Evolutionary conservation across 2,797 vertebrate species (phyloP).

Genomic region (Emys orbicularis): DNA sequence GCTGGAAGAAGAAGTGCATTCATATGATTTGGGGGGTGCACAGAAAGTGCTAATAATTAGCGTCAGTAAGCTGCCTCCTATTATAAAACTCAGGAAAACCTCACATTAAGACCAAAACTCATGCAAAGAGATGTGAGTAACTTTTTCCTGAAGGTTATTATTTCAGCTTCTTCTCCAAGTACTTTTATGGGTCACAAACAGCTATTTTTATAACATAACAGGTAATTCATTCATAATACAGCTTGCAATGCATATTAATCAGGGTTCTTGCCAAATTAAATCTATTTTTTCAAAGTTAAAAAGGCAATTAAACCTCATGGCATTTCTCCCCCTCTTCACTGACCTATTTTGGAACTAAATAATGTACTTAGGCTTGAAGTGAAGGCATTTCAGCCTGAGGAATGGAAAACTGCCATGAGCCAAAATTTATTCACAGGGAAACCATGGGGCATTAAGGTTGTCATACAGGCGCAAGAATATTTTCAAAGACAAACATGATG

Average conservation of each 20-base stretch:
- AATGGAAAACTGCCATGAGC: conserved; percentile 68
- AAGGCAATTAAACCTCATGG: conserved; percentile 71
- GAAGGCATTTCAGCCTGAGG: conserved; percentile 64
- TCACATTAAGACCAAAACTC: not conserved
- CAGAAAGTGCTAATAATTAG: not conserved
- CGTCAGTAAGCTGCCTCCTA: not conserved
- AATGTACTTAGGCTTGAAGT: conserved; percentile 60
- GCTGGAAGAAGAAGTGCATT: not conserved
- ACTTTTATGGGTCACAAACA: conserved; percentile 24
- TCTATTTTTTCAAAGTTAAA: conserved; percentile 52
- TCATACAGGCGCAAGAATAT: conserved; percentile 59
- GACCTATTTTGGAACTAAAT: conserved; percentile 71
- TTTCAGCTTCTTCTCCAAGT: not conserved
- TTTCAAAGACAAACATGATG: conserved; percentile 61
- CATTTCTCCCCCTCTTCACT: conserved; percentile 33
- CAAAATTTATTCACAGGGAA: conserved; percentile 69
- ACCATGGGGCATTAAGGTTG: conserved; percentile 52
- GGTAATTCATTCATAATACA: conserved; percentile 56
- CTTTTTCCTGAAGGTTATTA: conserved; percentile 17
- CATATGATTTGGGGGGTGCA: not conserved
- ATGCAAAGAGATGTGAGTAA: not conserved
- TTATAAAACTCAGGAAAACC: not conserved
- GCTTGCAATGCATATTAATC: conserved; percentile 55
- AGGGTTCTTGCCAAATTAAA: conserved; percentile 61
- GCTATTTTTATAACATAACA: conserved; percentile 33